Conservation (phyloP, 2,113 vertebrate genomes). For the Heterotilapia buettikoferi region DNA sequence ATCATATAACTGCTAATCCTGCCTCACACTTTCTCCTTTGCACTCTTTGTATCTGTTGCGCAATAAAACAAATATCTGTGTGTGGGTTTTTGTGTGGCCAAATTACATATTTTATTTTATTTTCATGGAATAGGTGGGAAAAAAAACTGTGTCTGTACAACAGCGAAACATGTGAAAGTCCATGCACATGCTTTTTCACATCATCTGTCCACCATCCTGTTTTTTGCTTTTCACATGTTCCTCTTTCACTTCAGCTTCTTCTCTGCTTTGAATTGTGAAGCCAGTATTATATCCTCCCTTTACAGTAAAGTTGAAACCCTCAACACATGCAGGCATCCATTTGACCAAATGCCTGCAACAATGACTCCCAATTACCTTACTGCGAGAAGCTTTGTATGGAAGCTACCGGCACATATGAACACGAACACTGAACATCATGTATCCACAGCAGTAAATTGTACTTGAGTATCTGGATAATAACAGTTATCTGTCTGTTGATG, state of each 20-base stretch:
- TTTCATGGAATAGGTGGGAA: neutral
- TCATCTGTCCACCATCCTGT: neutral
- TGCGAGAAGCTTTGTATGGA: neutral
- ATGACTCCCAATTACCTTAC: neutral
- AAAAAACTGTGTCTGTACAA: neutral
- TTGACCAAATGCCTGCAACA: neutral
- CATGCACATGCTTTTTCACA: neutral
- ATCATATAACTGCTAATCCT: slow-evolving; percentile 36
- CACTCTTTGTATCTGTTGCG: neutral
- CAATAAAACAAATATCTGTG: neutral
- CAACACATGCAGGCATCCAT: neutral
- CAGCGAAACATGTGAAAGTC: neutral
- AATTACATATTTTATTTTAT: neutral
- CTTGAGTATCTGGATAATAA: neutral
- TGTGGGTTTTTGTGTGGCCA: neutral
- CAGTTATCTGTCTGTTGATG: neutral
- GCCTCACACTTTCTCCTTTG: neutral
- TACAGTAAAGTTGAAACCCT: neutral
- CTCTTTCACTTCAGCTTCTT: neutral
- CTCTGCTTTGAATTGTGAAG: neutral
- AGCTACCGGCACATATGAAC: neutral
- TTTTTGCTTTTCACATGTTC: neutral
- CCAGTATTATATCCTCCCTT: neutral
- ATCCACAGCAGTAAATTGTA: neutral
- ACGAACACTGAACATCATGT: neutral